Evolutionary conservation across 1,140 invertebrate species (phyloP).

Genomic region (Dendrolimus kikuchii): DNA sequence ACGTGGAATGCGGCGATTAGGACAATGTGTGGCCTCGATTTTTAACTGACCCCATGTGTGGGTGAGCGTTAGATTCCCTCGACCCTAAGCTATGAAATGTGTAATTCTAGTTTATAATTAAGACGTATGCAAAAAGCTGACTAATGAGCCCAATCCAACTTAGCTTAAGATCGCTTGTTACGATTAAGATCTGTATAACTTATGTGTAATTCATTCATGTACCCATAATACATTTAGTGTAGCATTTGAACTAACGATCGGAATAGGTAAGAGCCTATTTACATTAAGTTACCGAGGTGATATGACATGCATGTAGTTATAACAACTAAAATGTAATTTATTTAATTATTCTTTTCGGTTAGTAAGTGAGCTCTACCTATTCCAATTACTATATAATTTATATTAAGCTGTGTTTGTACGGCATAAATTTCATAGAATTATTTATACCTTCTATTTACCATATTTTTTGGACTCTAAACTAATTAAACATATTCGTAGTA

Average conservation of each 20-base stretch:
- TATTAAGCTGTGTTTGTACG: no score
- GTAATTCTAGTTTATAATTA: constrained; percentile 42
- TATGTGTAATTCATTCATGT: constrained; percentile 10
- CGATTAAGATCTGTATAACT: constrained; percentile 30
- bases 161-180: constrained; percentile 48
- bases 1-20: constrained; percentile 38
- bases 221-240: constrained; percentile 17
- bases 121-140: constrained; percentile 18
- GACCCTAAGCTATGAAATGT: constrained; percentile 67
- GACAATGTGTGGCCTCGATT: constrained; percentile 53
- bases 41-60: constrained; percentile 36
- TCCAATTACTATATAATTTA: no score
- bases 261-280: no score
- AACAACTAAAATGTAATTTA: no score
- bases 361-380: no score
- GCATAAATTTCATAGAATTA: no score
- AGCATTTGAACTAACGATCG: constrained; percentile 9
- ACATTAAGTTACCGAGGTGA: no score
- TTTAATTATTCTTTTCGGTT: no score
- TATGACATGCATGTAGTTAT: no score
- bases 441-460: no score
- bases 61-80: constrained; percentile 27
- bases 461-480: no score
- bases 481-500: no score
- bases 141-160: constrained; percentile 15